Percentiles rank a stretch among this genome's conserved stretches.
phyloP scores from a whole-genome alignment of 2,797 vertebrate species.

The Rhabdophis nuchalis region DNA sequence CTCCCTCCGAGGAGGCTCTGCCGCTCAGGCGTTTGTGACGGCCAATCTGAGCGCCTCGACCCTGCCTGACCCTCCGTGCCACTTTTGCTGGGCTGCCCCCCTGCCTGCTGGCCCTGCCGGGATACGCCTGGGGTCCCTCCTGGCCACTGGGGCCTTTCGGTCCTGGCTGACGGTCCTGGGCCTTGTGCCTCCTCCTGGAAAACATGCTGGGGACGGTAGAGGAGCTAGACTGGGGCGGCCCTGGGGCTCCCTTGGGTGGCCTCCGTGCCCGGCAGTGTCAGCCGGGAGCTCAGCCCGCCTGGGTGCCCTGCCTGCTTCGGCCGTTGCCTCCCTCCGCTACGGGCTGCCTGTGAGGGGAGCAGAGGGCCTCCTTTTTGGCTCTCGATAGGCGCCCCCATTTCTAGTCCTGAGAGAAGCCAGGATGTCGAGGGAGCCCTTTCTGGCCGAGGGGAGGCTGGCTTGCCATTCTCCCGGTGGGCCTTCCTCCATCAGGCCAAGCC shows the following conservation, averaged over 20 bases:
- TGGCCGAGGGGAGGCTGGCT: too few species aligned
- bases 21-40: accelerated
- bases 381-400: background rate
- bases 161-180: background rate
- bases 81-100: background rate
- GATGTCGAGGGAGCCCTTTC: background rate
- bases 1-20: background rate
- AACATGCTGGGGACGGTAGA: too few species aligned
- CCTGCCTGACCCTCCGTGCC: background rate
- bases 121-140: background rate
- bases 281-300: background rate
- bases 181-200: background rate
- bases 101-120: background rate
- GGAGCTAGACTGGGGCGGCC: accelerated
- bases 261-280: too few species aligned
- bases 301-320: background rate
- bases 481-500: too few species aligned
- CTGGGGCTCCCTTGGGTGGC: background rate
- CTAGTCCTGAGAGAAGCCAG: background rate
- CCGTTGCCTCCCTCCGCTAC: background rate
- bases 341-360: too few species aligned
- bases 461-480: too few species aligned
- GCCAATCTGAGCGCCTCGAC: background rate
- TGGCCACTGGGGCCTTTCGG: background rate
- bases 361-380: background rate